phyloP scores from a whole-genome alignment of 1,140 invertebrate species.

The Pseudachorutes palmiensis region DNA sequence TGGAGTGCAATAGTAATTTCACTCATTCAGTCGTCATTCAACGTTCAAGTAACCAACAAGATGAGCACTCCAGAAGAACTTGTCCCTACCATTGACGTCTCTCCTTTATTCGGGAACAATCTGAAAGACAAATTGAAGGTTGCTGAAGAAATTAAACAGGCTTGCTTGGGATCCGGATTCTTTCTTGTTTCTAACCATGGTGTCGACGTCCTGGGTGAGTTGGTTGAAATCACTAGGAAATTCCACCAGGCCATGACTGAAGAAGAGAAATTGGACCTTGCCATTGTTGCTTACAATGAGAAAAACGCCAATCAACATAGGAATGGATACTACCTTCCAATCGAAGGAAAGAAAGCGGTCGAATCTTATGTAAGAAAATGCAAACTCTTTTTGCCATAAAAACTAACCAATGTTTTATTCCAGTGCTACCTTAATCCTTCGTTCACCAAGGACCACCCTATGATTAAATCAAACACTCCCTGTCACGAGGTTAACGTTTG shows the following conservation, averaged over 20 bases:
- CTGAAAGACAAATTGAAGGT: neutral
- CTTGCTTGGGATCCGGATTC: constrained; percentile 5
- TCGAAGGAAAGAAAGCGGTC: constrained; percentile 18
- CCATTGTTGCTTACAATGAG: constrained; percentile 19
- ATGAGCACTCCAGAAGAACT: neutral
- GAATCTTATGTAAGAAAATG: constrained; percentile 17
- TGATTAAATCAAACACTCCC: constrained; percentile 2
- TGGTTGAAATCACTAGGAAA: neutral
- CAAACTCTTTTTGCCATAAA: neutral
- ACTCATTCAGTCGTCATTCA: no score
- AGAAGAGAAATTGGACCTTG: constrained; percentile 13
- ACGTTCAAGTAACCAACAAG: neutral
- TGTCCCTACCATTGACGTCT: constrained; percentile 18
- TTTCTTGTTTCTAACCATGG: constrained; percentile 15
- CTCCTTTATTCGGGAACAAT: constrained; percentile 8
- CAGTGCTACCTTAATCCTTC: constrained; percentile 17
- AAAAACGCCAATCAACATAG: constrained; percentile 4
- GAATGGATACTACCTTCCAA: constrained; percentile 18
- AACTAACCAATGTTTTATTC: constrained; percentile 8
- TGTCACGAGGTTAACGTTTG: constrained; percentile 16
- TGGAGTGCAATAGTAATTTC: no score
- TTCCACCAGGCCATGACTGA: constrained; percentile 6
- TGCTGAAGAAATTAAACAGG: constrained; percentile 5
- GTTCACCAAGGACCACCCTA: constrained; percentile 10
- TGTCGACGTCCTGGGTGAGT: neutral